Evolutionary conservation across 2,113 vertebrate species (phyloP).

Genomic region (Heloderma charlesbogerti): DNA sequence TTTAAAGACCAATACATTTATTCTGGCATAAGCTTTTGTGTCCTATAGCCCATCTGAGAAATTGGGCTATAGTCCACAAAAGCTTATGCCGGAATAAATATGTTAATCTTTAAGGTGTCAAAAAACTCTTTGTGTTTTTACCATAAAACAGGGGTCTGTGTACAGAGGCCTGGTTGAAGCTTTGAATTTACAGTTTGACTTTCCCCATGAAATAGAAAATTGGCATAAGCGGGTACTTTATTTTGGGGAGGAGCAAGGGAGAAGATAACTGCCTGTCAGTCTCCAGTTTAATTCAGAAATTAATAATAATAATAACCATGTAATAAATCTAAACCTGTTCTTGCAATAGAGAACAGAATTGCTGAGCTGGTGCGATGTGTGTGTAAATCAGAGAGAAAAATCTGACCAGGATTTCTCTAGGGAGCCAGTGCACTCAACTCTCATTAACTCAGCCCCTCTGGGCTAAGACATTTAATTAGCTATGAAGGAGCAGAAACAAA

Average conservation of each 20-base stretch:
- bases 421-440: not conserved
- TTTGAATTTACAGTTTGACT: not conserved
- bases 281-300: not conserved
- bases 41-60: too few species aligned
- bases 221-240: too few species aligned
- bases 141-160: not conserved
- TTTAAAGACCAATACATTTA: too few species aligned
- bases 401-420: not conserved
- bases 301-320: not conserved
- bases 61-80: too few species aligned
- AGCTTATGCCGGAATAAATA: too few species aligned
- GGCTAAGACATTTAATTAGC: conserved; percentile 38
- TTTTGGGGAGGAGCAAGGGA: not conserved
- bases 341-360: not conserved
- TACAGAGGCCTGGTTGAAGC: not conserved
- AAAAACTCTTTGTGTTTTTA: too few species aligned
- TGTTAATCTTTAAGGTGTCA: too few species aligned
- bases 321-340: not conserved
- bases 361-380: not conserved
- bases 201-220: not conserved
- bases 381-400: not conserved
- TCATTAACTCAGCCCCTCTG: conserved; percentile 25
- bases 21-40: too few species aligned
- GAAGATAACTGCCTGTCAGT: not conserved
- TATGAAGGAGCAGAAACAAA: not conserved